phyloP scores from a whole-genome alignment of 1,140 invertebrate species.

The Pentalonia nigronervosa region DNA sequence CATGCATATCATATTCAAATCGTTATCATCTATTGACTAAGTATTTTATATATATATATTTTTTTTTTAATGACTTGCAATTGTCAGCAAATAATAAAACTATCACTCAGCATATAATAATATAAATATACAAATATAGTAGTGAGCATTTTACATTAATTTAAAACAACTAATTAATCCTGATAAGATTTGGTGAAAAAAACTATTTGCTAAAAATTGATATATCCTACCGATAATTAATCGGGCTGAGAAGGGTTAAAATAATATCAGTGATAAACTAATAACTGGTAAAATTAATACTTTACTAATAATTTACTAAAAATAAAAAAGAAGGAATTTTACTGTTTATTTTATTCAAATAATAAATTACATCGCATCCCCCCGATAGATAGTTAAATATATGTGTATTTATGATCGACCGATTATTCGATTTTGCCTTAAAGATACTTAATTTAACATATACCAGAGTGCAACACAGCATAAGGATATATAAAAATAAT shows the following conservation, averaged over 20 bases:
- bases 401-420: neutral
- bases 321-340: neutral
- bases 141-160: neutral
- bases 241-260: neutral
- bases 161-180: neutral
- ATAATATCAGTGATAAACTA: neutral
- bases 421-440: neutral
- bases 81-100: neutral
- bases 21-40: neutral
- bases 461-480: neutral
- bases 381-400: neutral
- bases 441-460: neutral
- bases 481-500: neutral
- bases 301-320: neutral
- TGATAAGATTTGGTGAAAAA: neutral
- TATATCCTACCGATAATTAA: neutral
- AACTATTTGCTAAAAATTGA: neutral
- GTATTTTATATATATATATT: neutral
- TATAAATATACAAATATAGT: neutral
- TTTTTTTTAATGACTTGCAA: neutral
- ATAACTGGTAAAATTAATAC: neutral
- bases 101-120: neutral
- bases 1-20: neutral
- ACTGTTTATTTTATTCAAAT: neutral
- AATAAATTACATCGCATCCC: neutral